phyloP scores from a whole-genome alignment of 2,888 invertebrate species.

The Sycophila texana region DNA sequence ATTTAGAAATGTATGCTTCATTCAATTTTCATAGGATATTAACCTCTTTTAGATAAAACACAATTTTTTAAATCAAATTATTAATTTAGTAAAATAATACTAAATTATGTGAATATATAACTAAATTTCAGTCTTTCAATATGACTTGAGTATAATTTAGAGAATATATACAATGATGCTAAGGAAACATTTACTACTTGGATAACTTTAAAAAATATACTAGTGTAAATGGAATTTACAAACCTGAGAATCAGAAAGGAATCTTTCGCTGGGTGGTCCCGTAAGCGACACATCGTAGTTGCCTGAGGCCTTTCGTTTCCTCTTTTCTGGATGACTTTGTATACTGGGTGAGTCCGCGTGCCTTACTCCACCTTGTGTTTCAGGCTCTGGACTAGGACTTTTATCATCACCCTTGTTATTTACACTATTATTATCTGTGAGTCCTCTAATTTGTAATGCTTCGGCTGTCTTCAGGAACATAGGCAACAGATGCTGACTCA shows the following conservation, averaged over 20 bases:
- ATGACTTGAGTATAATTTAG: too few relatives aligned
- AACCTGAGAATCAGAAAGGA: conserved; percentile 83
- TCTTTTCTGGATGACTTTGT: conserved; percentile 76
- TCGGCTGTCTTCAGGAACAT: conserved; percentile 95
- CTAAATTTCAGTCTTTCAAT: too few relatives aligned
- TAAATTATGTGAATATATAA: too few relatives aligned
- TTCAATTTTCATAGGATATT: not conserved
- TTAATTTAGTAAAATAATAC: too few relatives aligned
- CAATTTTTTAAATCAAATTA: too few relatives aligned
- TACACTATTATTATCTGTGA: conserved; percentile 91
- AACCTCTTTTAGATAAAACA: not conserved
- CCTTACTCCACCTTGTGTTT: conserved; percentile 67
- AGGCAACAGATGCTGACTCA: conserved; percentile 92
- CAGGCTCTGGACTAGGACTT: conserved; percentile 71
- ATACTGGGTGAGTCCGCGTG: conserved; percentile 70
- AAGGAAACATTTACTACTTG: not conserved
- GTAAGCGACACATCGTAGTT: conserved; percentile 82
- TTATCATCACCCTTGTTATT: conserved; percentile 74
- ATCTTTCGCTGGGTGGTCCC: conserved; percentile 81
- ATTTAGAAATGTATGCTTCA: not conserved
- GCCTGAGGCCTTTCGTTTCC: conserved; percentile 82
- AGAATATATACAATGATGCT: not conserved
- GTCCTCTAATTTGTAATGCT: conserved; percentile 91
- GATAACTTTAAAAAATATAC: not conserved
- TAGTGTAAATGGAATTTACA: conserved; percentile 54